Conservation (phyloP, 1,140 invertebrate genomes). For the Drosophila repletoides region DNA sequence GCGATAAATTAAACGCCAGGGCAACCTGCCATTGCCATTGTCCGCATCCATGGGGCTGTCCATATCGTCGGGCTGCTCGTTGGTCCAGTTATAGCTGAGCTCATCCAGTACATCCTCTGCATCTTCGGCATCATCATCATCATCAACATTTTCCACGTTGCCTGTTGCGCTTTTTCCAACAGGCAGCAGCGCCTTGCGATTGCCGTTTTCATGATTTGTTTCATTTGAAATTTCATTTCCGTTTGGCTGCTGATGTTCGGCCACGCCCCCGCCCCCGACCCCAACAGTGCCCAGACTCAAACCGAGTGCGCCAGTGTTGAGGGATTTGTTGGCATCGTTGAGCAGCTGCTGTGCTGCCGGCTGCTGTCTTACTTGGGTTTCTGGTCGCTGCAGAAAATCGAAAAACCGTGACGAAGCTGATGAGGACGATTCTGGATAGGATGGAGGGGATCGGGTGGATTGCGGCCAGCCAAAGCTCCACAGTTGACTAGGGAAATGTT, state of each 20-base stretch:
- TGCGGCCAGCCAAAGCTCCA: conserved; percentile 51
- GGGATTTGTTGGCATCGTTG: conserved; percentile 64
- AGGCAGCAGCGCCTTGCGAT: conserved; percentile 23
- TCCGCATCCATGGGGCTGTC: conserved; percentile 4
- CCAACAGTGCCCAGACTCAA: conserved; percentile 15
- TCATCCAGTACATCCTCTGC: conserved; percentile 32
- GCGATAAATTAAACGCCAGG: conserved; percentile 65
- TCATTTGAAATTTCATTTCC: conserved; percentile 75
- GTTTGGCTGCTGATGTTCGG: conserved; percentile 49
- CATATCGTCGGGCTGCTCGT: conserved; percentile 39
- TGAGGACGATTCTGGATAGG: conserved; percentile 15
- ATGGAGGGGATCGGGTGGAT: conserved; percentile 7
- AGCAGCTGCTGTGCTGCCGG: conserved; percentile 32
- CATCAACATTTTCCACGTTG: conserved; percentile 14
- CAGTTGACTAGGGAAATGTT: conserved; percentile 70
- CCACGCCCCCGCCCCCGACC: not conserved
- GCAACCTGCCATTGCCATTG: conserved; percentile 52
- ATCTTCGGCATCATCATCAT: conserved; percentile 19
- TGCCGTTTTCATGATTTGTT: conserved; percentile 63
- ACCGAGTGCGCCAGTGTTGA: conserved; percentile 36
- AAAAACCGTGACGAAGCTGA: conserved; percentile 47
- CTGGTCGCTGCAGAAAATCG: conserved; percentile 56
- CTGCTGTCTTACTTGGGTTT: conserved; percentile 25
- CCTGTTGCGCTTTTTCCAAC: conserved; percentile 47
- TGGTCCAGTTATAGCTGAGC: conserved; percentile 46